Percentiles rank a stretch among this genome's conserved stretches.
Evolutionary conservation across 2,113 vertebrate species (phyloP).

Genomic region (Pangasianodon hypophthalmus): DNA sequence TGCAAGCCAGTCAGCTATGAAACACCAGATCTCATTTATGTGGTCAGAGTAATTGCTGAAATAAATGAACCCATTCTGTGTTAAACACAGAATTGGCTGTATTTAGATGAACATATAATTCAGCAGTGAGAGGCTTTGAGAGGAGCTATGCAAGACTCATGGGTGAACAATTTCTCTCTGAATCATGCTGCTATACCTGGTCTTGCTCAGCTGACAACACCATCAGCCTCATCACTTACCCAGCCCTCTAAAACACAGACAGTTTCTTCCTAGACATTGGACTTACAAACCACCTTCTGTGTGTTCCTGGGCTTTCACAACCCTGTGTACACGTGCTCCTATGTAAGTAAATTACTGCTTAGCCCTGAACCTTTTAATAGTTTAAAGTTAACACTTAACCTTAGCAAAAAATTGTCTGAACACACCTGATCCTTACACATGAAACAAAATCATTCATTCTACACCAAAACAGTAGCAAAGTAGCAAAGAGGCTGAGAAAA

Average conservation of each 20-base stretch:
- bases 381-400: background rate
- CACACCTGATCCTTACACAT: background rate
- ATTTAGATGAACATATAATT: slow-evolving; percentile 56
- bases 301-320: background rate
- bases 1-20: background rate
- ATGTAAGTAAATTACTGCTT: background rate
- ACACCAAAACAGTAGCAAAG: slow-evolving; percentile 11
- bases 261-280: background rate
- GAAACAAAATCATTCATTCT: background rate
- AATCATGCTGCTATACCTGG: slow-evolving; percentile 38
- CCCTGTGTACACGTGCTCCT: background rate
- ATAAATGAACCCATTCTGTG: background rate
- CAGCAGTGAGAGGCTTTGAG: slow-evolving; percentile 30
- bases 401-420: background rate
- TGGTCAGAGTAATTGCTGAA: background rate
- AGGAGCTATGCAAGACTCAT: slow-evolving; percentile 44
- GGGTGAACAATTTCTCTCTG: slow-evolving; percentile 39
- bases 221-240: background rate
- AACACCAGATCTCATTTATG: background rate
- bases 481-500: background rate
- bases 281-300: background rate
- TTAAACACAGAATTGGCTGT: background rate
- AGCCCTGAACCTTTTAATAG: background rate
- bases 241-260: background rate
- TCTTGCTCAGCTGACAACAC: slow-evolving; percentile 12